Conservation (phyloP, 2,797 vertebrate species). For the Manis javanica region DNA sequence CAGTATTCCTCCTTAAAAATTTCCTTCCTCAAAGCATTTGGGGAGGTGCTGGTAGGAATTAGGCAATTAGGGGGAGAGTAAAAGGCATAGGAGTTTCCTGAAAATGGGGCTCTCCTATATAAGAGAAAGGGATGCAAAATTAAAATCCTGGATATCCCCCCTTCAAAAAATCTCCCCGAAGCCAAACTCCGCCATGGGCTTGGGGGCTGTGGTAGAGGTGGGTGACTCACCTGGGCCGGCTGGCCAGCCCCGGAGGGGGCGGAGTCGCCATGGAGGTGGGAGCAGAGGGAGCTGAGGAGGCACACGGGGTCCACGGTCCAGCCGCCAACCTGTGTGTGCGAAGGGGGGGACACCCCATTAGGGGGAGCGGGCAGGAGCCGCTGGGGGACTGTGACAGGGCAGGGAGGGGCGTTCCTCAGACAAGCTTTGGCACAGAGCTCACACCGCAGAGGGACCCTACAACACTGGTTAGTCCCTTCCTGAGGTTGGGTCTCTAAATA, state of each 20-base stretch:
- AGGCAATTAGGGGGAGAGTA: not conserved
- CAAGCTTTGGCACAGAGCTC: not conserved
- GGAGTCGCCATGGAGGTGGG: constrained; percentile 82
- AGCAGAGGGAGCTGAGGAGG: constrained; percentile 83
- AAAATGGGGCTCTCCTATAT: not conserved
- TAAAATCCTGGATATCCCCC: constrained; percentile 67
- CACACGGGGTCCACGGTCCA: constrained; percentile 84
- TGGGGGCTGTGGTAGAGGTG: constrained; percentile 49
- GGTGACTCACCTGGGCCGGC: constrained; percentile 82
- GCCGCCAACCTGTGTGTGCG: constrained; percentile 84
- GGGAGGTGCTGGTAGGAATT: not conserved
- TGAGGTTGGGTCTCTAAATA: not conserved
- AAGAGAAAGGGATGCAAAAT: constrained; percentile 53
- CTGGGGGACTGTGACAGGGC: constrained; percentile 48
- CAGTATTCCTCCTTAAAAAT: constrained; percentile 50
- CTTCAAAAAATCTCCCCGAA: constrained; percentile 66
- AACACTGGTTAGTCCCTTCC: not conserved
- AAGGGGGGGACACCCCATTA: constrained; percentile 83
- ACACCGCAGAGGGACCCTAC: not conserved
- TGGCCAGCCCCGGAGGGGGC: constrained; percentile 82
- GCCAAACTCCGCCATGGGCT: constrained; percentile 58
- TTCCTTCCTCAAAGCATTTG: constrained; percentile 36
- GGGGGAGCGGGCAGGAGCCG: constrained; percentile 80
- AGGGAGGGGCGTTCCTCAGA: not conserved
- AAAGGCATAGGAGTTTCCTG: not conserved